Percentiles rank a stretch among this genome's conserved stretches.
These are phyloP conservation scores for Chaitophorus viminalis DNA, from an alignment of 2,888 invertebrate species.

Conservation along the genomic window DNA sequence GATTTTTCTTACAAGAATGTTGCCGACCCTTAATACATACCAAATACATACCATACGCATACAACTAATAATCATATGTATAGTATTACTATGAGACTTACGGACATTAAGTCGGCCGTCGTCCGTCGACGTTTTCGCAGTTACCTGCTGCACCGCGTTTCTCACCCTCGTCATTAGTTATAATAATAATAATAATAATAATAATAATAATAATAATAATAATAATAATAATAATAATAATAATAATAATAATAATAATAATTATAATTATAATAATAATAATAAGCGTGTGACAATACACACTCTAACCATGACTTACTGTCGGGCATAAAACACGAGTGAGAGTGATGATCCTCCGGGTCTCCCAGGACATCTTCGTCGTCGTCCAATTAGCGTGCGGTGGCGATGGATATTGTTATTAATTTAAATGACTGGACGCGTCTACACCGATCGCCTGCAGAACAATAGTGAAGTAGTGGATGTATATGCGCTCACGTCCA, in stretches of 20 bases:
- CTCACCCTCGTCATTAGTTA: not conserved
- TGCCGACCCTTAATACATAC: too few relatives aligned
- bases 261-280: slow-evolving; percentile 31
- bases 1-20: too few relatives aligned
- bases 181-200: slow-evolving; percentile 25
- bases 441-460: not conserved
- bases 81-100: too few relatives aligned
- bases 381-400: slow-evolving; percentile 30
- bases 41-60: too few relatives aligned
- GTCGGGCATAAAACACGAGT: slow-evolving; percentile 27
- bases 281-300: not conserved
- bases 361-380: not conserved
- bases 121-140: not conserved
- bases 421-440: slow-evolving; percentile 34
- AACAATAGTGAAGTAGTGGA: not conserved
- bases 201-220: slow-evolving; percentile 29
- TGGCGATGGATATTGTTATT: slow-evolving; percentile 27
- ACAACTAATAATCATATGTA: too few relatives aligned
- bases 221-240: slow-evolving; percentile 27
- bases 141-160: not conserved
- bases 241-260: slow-evolving; percentile 27
- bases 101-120: not conserved
- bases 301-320: slow-evolving; percentile 13
- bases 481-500: not conserved
- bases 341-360: slow-evolving; percentile 33